These are phyloP conservation scores for Cosmopolites sordidus DNA, from an alignment of 2,888 invertebrate species.

Conservation along the genomic window DNA sequence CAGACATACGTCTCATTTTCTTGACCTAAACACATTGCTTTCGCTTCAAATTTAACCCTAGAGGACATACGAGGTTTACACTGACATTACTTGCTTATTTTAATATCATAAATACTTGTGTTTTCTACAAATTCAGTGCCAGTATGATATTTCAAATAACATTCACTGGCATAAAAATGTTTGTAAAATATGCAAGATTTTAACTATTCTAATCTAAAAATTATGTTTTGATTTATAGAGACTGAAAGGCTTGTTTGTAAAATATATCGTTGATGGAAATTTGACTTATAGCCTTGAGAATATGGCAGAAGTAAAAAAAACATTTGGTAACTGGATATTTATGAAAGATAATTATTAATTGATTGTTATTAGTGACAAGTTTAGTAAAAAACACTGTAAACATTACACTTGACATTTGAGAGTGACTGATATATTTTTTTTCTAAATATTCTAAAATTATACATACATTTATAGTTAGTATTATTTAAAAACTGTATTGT, in stretches of 20 bases:
- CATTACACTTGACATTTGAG: background rate
- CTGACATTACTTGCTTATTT: too few relatives aligned
- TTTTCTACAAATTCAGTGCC: too few relatives aligned
- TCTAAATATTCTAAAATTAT: background rate
- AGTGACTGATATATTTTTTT: background rate
- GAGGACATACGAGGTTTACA: too few relatives aligned
- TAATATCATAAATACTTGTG: too few relatives aligned
- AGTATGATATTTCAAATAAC: too few relatives aligned
- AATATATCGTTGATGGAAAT: background rate
- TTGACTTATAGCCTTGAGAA: background rate
- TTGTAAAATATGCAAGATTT: too few relatives aligned
- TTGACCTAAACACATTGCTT: too few relatives aligned
- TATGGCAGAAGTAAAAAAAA: too few relatives aligned
- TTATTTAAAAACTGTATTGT: background rate
- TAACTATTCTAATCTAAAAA: too few relatives aligned
- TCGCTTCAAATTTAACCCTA: too few relatives aligned
- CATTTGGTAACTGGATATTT: background rate
- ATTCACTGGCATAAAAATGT: too few relatives aligned
- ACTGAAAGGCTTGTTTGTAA: conserved; percentile 12
- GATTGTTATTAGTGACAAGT: background rate
- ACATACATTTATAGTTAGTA: background rate
- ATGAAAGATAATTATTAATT: background rate
- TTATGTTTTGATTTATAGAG: conserved; percentile 4
- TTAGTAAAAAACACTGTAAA: background rate
- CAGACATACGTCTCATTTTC: background rate